Evolutionary conservation across 2,888 invertebrate genomes (phyloP).

Genomic region (Acanthosepion esculentum): DNA sequence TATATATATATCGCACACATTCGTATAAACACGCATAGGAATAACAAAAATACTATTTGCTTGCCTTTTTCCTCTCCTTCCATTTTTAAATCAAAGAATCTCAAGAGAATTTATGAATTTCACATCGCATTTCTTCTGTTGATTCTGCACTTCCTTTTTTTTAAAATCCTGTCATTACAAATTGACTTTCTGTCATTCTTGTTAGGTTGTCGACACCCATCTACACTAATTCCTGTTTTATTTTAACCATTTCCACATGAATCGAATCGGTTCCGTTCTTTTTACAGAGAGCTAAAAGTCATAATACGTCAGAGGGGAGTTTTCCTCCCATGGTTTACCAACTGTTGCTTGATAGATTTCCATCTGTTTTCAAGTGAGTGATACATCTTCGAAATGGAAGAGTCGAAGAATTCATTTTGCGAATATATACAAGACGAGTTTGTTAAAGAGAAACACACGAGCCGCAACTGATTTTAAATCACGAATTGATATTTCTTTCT

Average conservation of each 20-base stretch:
- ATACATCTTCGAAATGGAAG: background rate
- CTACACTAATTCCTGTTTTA: background rate
- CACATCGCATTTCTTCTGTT: background rate
- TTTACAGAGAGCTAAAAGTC: background rate
- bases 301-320: background rate
- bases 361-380: background rate
- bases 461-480: background rate
- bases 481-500: too few species aligned
- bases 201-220: background rate
- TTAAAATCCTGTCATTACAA: background rate
- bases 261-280: background rate
- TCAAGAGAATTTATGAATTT: background rate
- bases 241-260: background rate
- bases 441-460: background rate
- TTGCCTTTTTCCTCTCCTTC: background rate
- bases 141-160: background rate
- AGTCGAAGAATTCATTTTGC: background rate
- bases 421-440: background rate
- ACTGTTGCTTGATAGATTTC: background rate
- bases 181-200: background rate
- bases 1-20: too few species aligned
- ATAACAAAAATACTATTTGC: background rate
- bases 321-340: background rate
- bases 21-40: background rate
- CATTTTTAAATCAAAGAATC: background rate